Base-by-base conservation (phyloP, 2,113 vertebrate species). In the Mus musculus region DNA sequence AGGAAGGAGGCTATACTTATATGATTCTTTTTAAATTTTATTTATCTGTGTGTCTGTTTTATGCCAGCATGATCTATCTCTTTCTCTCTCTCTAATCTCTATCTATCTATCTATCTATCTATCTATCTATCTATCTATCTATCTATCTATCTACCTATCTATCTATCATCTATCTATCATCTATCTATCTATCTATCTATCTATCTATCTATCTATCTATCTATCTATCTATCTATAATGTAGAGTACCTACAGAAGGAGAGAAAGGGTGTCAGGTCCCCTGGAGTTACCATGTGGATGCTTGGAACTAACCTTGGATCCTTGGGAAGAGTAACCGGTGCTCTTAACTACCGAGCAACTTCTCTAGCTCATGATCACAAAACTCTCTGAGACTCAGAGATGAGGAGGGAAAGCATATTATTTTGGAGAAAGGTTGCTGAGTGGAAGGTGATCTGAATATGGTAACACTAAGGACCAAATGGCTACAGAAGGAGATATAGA, bases 351-450 rank as follows among this genome's bases (percentile, higher is more conserved):
- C 49, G 39, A 85, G 28, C 1, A 28, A 65, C 16, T 39, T 30
- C 39, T 46, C 26, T 65, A 46, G 61, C 4, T 16, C 26, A 3
- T 30, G 42, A 24, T 20, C 2, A 12, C 1, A 10, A 13, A 52
- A 65, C 11, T 4, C 11, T 4, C 33, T 4, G n/a, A 26, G 33
- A 0, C 11, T 1, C 4, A 14, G 20, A 4, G 24, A 13, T 28
- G 0, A 4, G 17, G 0, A 1, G 20, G 67, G 22, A 0, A 5
- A 28, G 39, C 10, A 39, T 19, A 0, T 17, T 17, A 19, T 7
- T 39, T 39, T 11, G 30, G 42, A 17, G n/a, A 59, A 69, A 28
- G 24, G 7, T 11, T 8, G 5, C 26, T 17, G 1, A 20, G 39
- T 26, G 33, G 49, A n/a, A 49, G 4, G 36, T 8, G 19, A 77